phyloP scores from a whole-genome alignment of 1,140 invertebrate genomes.

The Drosophila murphyi region DNA sequence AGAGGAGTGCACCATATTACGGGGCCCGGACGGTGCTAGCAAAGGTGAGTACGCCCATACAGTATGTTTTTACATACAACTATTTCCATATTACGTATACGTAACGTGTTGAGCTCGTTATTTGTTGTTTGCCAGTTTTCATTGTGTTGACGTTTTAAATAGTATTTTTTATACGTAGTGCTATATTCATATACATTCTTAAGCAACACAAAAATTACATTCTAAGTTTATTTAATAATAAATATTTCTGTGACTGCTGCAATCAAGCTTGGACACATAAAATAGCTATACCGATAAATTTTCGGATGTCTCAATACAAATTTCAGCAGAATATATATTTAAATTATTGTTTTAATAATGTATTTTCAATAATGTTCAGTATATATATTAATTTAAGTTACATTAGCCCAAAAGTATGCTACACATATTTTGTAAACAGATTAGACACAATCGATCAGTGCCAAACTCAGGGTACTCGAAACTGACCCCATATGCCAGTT shows the following conservation, averaged over 20 bases:
- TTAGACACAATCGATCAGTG: neutral
- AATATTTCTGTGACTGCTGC: neutral
- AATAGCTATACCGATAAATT: no score
- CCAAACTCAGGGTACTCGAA: neutral
- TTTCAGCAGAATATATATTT: no score
- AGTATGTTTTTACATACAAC: slow-evolving; percentile 8
- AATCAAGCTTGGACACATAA: no score
- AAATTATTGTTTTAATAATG: no score
- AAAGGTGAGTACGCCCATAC: slow-evolving; percentile 91
- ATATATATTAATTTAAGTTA: neutral
- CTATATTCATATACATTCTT: slow-evolving; percentile 7
- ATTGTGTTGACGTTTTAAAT: slow-evolving; percentile 59
- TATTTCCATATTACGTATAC: slow-evolving; percentile 56
- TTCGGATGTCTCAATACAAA: no score
- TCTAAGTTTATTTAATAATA: slow-evolving; percentile 14
- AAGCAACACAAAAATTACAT: slow-evolving; percentile 4
- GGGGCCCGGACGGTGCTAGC: slow-evolving; percentile 97
- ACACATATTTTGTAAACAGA: neutral
- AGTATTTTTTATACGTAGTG: slow-evolving; percentile 47
- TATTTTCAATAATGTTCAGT: no score
- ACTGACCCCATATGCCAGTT: neutral
- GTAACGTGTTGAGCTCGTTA: slow-evolving; percentile 74
- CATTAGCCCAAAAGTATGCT: neutral
- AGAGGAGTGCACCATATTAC: slow-evolving; percentile 99
- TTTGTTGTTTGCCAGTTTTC: slow-evolving; percentile 67